Base-by-base conservation (phyloP, 2,797 vertebrate species). In the Esox masquinongy region DNA sequence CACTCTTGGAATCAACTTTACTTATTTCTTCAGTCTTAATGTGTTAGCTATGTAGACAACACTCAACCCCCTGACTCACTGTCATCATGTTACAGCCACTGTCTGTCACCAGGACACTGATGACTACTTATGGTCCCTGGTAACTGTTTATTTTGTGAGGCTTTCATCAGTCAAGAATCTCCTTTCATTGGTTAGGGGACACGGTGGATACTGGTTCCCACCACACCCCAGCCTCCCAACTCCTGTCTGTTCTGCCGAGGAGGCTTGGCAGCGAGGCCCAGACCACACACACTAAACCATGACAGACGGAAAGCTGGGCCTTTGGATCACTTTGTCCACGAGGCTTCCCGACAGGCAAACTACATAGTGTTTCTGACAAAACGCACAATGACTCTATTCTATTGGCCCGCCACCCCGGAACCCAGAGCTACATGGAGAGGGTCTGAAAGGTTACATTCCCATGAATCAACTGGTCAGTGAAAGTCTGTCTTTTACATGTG, bases 261-360 rank as follows among this genome's bases (percentile, higher is more conserved):
- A 59, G 16, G 51, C 16, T 26, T 77, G 75, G 53, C 68, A 19
- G 12, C 6, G 5, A 8, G 1, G 26, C 50, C 24, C 26, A 74
- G 83, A 79, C 80, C 79, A 80, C 83, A 80, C 82, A 82, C 78
- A 77, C 74, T 77, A 61, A 73, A 19, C 66, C 47, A 51, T 71
- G 74, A 78, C 80, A 78, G 71, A 53, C 24, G n/a, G 75, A 82
- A 77, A 82, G 77, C 77, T 82, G 77, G 17, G 43, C 74, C 73
- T 34, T 26, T 31, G 31, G 67, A 77, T 67, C 36, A 39, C 59
- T 49, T 68, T 29, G 39, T 43, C 39, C 39, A 43, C 9, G 39
- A 43, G 49, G 74, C 56, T 68, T 76, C 77, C 43, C 43, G 47
- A 79, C 68, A 68, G 74, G 74, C 61, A 68, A 11, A 68, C 68